Percentiles rank a stretch among this genome's conserved stretches.
These are phyloP conservation scores for Morone saxatilis DNA, from an alignment of 2,113 vertebrate species.

Conservation along the genomic window DNA sequence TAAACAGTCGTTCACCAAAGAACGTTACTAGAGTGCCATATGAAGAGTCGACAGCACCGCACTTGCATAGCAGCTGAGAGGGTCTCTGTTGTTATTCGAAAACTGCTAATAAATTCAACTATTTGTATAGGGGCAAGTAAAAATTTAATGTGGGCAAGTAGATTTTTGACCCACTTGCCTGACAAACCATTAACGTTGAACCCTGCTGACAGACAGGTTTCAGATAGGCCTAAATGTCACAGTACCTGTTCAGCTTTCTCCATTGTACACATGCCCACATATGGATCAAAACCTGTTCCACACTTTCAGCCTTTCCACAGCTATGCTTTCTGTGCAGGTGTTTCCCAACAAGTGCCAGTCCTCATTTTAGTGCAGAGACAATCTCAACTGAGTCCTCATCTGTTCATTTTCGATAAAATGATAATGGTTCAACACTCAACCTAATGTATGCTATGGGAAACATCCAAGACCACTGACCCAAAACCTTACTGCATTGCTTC, in stretches of 20 bases:
- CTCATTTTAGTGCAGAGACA: neutral
- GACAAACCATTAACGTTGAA: too few species aligned
- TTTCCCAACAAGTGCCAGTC: neutral
- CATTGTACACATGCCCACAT: neutral
- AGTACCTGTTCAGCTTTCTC: neutral
- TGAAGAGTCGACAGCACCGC: too few species aligned
- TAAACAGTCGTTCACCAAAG: too few species aligned
- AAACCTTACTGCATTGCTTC: neutral
- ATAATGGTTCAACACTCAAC: neutral
- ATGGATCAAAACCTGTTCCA: neutral
- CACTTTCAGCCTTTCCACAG: neutral
- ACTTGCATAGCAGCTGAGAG: too few species aligned
- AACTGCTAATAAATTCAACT: too few species aligned
- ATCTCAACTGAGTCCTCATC: neutral
- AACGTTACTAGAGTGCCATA: too few species aligned
- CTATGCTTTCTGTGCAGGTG: neutral
- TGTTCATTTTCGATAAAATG: neutral
- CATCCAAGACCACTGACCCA: neutral
- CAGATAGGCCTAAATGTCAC: neutral
- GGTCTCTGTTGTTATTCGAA: too few species aligned
- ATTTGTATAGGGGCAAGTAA: too few species aligned
- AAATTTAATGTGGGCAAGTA: too few species aligned
- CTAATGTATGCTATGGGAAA: neutral
- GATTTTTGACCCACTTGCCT: too few species aligned
- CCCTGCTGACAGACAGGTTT: neutral